A percentile compares a stretch with the other conserved stretches of the same genome.
Evolutionary conservation across 2,113 vertebrate species (phyloP).

Genomic region (Mugil cephalus): DNA sequence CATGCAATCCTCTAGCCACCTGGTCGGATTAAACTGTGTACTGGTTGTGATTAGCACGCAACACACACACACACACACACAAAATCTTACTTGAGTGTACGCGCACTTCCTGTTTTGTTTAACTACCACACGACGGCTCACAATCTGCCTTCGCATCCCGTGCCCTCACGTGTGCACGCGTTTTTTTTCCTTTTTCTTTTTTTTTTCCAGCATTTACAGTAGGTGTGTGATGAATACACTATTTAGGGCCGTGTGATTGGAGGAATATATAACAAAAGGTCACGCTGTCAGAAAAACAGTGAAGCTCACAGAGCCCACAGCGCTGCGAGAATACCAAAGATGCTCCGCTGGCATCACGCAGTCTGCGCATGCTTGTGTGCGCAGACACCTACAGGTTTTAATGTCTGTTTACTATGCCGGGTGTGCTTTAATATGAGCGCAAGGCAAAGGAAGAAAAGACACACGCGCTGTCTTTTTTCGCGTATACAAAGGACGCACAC

Average conservation of each 20-base stretch:
- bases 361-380: constrained; percentile 1
- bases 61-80: constrained; percentile 3
- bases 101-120: constrained; percentile 31
- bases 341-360: constrained; percentile 30
- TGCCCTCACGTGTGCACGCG: neutral
- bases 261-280: constrained; percentile 76
- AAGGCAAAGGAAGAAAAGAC: neutral
- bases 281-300: constrained; percentile 73
- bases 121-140: constrained; percentile 29
- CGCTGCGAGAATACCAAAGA: constrained; percentile 65
- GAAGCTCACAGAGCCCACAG: constrained; percentile 44
- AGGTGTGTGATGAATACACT: constrained; percentile 71
- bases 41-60: constrained; percentile 22
- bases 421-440: constrained; percentile 12
- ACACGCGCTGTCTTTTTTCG: neutral
- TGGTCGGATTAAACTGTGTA: constrained; percentile 61
- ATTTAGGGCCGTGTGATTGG: constrained; percentile 70
- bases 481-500: constrained; percentile 18
- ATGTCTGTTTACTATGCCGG: constrained; percentile 17
- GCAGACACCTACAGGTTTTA: constrained; percentile 22
- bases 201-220: constrained; percentile 25
- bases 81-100: too few relatives aligned
- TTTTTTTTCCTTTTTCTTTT: too few relatives aligned
- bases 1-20: constrained; percentile 71
- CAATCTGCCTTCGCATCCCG: constrained; percentile 26